phyloP scores from a whole-genome alignment of 1,140 invertebrate genomes.

The Melipona quadrifasciata region DNA sequence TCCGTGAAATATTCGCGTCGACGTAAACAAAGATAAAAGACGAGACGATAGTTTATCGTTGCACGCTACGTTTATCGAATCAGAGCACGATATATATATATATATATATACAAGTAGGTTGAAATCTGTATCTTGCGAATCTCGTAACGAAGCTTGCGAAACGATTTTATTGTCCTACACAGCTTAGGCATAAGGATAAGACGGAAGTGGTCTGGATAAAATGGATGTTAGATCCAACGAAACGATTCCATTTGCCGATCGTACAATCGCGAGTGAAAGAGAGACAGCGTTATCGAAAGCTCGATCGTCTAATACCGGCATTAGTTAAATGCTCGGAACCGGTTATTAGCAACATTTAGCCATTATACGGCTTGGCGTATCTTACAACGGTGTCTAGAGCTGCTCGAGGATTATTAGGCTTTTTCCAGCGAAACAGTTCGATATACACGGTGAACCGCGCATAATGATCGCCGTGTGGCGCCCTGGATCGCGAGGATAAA shows the following conservation, averaged over 20 bases:
- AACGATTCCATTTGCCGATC: conserved; percentile 57
- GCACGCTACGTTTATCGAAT: neutral
- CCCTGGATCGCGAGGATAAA: conserved; percentile 40
- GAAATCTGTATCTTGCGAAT: conserved; percentile 4
- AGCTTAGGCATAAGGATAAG: conserved; percentile 26
- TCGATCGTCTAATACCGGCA: conserved; percentile 64
- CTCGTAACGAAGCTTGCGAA: conserved; percentile 47
- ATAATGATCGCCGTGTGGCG: conserved; percentile 54
- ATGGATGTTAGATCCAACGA: conserved; percentile 56
- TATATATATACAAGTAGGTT: conserved; percentile 1
- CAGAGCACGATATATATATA: neutral
- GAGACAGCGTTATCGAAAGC: conserved; percentile 56
- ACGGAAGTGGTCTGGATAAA: conserved; percentile 60
- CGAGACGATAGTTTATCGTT: neutral
- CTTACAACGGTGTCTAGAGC: conserved; percentile 47
- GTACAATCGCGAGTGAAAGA: conserved; percentile 41
- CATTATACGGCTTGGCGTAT: conserved; percentile 60
- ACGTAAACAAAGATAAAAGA: neutral
- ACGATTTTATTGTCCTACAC: conserved; percentile 42
- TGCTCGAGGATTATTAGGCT: conserved; percentile 62
- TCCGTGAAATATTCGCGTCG: neutral
- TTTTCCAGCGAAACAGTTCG: conserved; percentile 55
- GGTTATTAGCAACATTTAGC: conserved; percentile 70
- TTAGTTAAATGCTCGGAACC: conserved; percentile 69
- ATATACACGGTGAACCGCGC: conserved; percentile 48